A percentile compares a stretch with the other conserved stretches of the same genome.
Conservation (phyloP, 2,888 invertebrate species). For the Acanthococcus lagerstroemiae region DNA sequence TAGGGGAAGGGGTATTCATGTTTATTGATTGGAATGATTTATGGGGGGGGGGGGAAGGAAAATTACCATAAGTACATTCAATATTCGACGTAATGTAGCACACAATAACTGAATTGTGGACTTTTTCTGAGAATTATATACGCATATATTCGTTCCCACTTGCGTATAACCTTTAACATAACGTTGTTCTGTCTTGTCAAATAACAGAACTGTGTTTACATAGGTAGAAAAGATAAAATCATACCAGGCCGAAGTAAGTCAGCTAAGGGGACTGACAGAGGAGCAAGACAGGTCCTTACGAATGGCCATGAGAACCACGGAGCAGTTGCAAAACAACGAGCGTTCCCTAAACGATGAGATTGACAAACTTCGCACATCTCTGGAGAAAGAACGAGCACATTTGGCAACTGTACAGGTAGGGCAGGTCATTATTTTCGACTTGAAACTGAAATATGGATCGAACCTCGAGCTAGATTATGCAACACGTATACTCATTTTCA, state of each 20-base stretch:
- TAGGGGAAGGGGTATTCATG: too few relatives aligned
- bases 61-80: too few relatives aligned
- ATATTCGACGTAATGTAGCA: too few relatives aligned
- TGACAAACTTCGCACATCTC: slow-evolving; percentile 44
- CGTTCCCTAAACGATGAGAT: slow-evolving; percentile 39
- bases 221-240: slow-evolving; percentile 41
- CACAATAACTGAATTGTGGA: too few relatives aligned
- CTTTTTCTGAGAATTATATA: too few relatives aligned
- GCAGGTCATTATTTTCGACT: not conserved
- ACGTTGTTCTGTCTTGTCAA: not conserved
- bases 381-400: slow-evolving; percentile 46
- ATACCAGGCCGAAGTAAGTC: slow-evolving; percentile 42
- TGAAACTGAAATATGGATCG: too few relatives aligned
- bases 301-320: slow-evolving; percentile 41
- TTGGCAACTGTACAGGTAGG: slow-evolving; percentile 42
- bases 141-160: too few relatives aligned
- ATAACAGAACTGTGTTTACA: slow-evolving; percentile 17
- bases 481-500: slow-evolving; percentile 24
- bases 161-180: not conserved
- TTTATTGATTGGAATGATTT: too few relatives aligned
- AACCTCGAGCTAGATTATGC: too few relatives aligned
- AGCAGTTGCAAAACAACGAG: slow-evolving; percentile 42
- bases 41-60: too few relatives aligned
- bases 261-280: slow-evolving; percentile 42
- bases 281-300: slow-evolving; percentile 42